Base-by-base conservation (phyloP, 1,140 invertebrate genomes). In the Vollenhovia emeryi region DNA sequence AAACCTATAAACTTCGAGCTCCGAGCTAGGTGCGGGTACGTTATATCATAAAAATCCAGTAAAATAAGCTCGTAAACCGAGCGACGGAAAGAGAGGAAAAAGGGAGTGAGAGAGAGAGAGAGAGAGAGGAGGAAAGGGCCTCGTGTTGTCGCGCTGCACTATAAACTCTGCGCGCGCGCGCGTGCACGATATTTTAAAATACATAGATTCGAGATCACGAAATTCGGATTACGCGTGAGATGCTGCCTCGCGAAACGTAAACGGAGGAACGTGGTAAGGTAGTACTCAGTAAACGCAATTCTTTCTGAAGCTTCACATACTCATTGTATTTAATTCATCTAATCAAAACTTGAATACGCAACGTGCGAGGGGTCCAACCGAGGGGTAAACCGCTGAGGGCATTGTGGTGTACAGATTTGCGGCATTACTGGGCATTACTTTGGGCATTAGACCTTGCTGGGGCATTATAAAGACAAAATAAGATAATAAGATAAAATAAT, bases 21-120 rank as follows among this genome's bases (percentile, higher is more conserved):
- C 88, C 88, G 89, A 89, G 91, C 91, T 91, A 91, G 91, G 91
- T 91, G 90, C 91, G 92, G 89, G 89, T 92, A 92, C 90, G 94
- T 94, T 94, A 94, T 95, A 94, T 94, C 94, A 95, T 95, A 94
- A 94, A 94, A 95, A 95, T 94, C 92, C 93, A 93, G 94, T 95
- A 94, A 95, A 94, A 94, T 95, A 94, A 94, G 92, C 93, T 94
- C 94, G 94, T 95, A 94, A 95, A 94, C 86, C 88, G 90, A 84
- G 87, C 80, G 84, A 78, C 45, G 60, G 66, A 36, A 9, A 60
- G 57, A 73, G 60, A 48, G 84, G 74, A 76, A 21, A 52, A 43
- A 71, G 50, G 18, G 52, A 73, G 45, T 80, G 27, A 24, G 55
- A 45, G 27, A 62, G 76, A 84, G 66, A 84, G 62, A 64, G 68